phyloP scores from a whole-genome alignment of 2,797 vertebrate species.

The Platyrinchus mystaceus region DNA sequence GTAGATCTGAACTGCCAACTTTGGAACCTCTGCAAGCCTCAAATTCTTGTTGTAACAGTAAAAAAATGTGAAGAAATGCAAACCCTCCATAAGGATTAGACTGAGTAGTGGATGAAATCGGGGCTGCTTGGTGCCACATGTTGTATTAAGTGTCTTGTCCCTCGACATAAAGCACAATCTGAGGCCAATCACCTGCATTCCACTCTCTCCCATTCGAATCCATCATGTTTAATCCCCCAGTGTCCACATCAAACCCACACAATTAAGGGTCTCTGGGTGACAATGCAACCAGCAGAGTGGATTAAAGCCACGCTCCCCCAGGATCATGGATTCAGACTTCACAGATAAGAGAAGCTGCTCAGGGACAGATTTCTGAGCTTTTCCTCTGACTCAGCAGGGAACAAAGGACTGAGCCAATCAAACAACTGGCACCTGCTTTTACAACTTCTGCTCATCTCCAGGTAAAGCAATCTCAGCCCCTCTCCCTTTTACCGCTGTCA shows the following conservation, averaged over 20 bases:
- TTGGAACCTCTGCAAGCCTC: not conserved
- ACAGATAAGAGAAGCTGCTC: not conserved
- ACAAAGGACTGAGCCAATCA: conserved; percentile 35
- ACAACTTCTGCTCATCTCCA: not conserved
- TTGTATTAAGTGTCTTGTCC: not conserved
- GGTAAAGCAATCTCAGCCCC: not conserved
- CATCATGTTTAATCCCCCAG: not conserved
- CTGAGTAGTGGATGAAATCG: not conserved
- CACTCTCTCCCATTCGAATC: fast-evolving
- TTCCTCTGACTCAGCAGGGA: conserved; percentile 27
- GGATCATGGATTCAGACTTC: not conserved
- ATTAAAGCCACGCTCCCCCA: not conserved
- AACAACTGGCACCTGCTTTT: not conserved
- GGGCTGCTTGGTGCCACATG: not conserved
- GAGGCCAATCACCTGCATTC: not conserved
- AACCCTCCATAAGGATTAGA: not conserved
- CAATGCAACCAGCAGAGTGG: not conserved
- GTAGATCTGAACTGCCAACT: not conserved
- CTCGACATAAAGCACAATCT: not conserved
- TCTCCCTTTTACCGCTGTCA: not conserved
- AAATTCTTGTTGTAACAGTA: too few species aligned
- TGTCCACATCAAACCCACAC: not conserved
- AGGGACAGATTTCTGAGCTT: not conserved
- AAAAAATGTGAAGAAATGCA: not conserved
- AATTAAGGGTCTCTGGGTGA: not conserved